Percentiles rank a stretch among this genome's conserved stretches.
These are phyloP conservation scores for Psittacula derbiana DNA, from an alignment of 2,797 vertebrate genomes.

Conservation along the genomic window DNA sequence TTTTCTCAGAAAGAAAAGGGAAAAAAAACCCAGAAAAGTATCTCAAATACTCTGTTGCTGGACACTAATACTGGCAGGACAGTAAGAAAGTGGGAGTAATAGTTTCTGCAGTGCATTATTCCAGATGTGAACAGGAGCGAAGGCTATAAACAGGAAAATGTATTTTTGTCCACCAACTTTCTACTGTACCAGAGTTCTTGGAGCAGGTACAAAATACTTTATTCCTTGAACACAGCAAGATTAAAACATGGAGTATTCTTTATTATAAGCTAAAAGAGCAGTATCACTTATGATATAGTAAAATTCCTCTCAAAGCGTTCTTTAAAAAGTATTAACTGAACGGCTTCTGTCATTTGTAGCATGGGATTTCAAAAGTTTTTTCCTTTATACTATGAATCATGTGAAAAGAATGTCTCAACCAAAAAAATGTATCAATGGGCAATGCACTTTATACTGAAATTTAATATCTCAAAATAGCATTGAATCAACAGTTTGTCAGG, in stretches of 20 bases:
- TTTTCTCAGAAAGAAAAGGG: constrained; percentile 49
- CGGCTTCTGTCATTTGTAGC: neutral
- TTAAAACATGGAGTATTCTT: neutral
- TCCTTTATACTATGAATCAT: constrained; percentile 6
- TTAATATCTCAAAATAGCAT: neutral
- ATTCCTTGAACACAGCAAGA: neutral
- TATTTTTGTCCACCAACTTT: constrained; percentile 36
- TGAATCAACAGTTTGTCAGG: neutral
- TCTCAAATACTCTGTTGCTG: constrained; percentile 59
- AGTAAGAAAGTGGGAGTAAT: constrained; percentile 55
- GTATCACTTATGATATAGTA: neutral
- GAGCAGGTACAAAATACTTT: neutral
- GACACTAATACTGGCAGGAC: constrained; percentile 48
- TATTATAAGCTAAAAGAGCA: neutral
- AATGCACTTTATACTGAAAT: neutral
- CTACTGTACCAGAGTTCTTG: neutral
- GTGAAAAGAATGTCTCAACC: neutral
- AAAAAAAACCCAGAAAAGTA: constrained; percentile 33
- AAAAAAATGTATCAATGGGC: neutral
- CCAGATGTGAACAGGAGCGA: constrained; percentile 57
- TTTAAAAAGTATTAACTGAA: neutral
- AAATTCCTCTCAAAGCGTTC: neutral
- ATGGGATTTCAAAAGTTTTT: constrained; percentile 4
- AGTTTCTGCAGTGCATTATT: constrained; percentile 43
- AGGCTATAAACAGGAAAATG: constrained; percentile 60